Evolutionary conservation across 2,888 invertebrate species (phyloP).

Genomic region (Digitonthophagus gazella): DNA sequence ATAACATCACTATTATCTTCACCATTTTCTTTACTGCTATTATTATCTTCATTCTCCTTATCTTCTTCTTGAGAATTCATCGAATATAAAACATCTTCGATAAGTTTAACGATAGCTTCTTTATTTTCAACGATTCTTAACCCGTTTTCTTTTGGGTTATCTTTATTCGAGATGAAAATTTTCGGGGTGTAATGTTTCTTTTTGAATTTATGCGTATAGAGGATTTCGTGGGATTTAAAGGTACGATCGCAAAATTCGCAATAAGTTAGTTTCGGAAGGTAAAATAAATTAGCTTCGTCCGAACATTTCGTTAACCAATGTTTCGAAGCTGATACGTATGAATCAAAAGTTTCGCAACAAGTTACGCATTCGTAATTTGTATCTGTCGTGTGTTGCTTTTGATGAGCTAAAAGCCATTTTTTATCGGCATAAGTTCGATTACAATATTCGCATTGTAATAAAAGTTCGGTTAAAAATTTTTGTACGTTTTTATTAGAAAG

Average conservation of each 20-base stretch:
- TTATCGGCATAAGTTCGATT: constrained; percentile 58
- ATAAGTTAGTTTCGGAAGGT: constrained; percentile 50
- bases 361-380: constrained; percentile 53
- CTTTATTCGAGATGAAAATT: constrained; percentile 22
- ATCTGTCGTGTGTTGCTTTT: constrained; percentile 50
- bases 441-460: constrained; percentile 63
- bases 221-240: constrained; percentile 53
- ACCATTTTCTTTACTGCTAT: constrained; percentile 24
- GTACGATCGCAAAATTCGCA: constrained; percentile 54
- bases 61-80: constrained; percentile 39
- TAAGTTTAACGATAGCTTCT: constrained; percentile 45
- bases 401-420: constrained; percentile 51
- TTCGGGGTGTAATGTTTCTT: constrained; percentile 52
- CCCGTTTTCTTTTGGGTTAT: constrained; percentile 15
- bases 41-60: constrained; percentile 23
- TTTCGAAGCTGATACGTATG: constrained; percentile 55
- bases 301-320: constrained; percentile 51
- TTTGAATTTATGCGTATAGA: constrained; percentile 60
- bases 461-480: constrained; percentile 48
- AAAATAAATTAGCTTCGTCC: constrained; percentile 52
- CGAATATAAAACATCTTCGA: constrained; percentile 47
- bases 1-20: constrained; percentile 19
- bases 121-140: constrained; percentile 38
- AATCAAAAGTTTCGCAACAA: constrained; percentile 51
- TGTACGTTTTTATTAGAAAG: constrained; percentile 36